Base-by-base conservation (phyloP, 2,113 vertebrate species). In the Shinisaurus crocodilurus region DNA sequence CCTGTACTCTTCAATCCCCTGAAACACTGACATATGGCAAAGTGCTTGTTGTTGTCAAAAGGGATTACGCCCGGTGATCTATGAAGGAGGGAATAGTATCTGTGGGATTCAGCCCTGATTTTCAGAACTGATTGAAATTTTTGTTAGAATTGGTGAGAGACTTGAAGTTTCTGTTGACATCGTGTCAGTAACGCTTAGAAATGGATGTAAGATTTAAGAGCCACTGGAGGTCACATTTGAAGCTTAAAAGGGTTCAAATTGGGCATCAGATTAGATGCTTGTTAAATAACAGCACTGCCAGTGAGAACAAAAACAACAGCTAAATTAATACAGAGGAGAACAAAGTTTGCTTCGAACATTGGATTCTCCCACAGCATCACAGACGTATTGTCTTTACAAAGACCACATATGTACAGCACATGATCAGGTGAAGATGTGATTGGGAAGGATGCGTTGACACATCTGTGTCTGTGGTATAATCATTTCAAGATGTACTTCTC, bases 381-480 rank as follows among this genome's bases (percentile, higher is more conserved):
- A 1, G 67, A 90, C 23, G 12, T 88, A 87, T 81, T 48, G 25
- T 48, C 72, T 23, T 45, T 86, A 27, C 70, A 70, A 92, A 93
- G 60, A 34, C 75, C 12, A 81, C 1, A 5, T 60, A 63, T 50
- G 40, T 80, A 70, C 15, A 80, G 81, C 91, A 75, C 10, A 84
- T 93, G 87, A 48, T 6, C 18, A 92, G n/a, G 80, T 76, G 65
- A 86, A 86, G 86, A 34, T 91, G 65, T 91, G 84, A 90, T 54
- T 63, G 5, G 6, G 50, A 85, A 94, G 27, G 43, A 43, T 16
- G 75, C 72, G 63, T 50, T 94, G 95, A 94, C 72, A 93, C 23
- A 1, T 82, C 89, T 85, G 25, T 92, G 20, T 45, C 76, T 81
- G 6, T 90, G 89, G 82, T 91, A n/a, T 91, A 92, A 90, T 89